Evolutionary conservation across 1,140 invertebrate genomes (phyloP).

Genomic region (Trichoplusia ni): DNA sequence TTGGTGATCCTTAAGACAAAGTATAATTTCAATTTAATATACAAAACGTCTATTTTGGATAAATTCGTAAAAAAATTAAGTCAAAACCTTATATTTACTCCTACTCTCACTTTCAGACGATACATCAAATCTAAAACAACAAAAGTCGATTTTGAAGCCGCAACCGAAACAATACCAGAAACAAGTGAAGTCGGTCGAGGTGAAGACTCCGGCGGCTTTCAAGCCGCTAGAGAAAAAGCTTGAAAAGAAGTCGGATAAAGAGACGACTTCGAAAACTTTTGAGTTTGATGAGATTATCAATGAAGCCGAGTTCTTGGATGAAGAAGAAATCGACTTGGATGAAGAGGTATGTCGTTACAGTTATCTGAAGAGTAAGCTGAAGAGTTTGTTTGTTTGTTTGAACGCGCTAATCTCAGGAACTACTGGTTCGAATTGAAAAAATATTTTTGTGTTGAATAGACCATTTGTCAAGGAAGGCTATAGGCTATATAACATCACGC

Average conservation of each 20-base stretch:
- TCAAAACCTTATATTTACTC: background rate
- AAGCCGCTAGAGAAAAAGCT: background rate
- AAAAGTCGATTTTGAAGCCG: background rate
- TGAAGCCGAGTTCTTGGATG: slow-evolving; percentile 56
- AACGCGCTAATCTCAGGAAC: too few species aligned
- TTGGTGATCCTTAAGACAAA: too few species aligned
- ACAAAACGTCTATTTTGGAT: too few species aligned
- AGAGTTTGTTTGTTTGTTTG: too few species aligned
- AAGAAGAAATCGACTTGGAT: slow-evolving; percentile 54
- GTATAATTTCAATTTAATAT: too few species aligned
- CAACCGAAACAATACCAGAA: background rate
- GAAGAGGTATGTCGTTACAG: slow-evolving; percentile 44
- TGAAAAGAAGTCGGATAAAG: background rate
- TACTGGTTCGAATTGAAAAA: too few species aligned
- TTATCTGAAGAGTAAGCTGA: too few species aligned
- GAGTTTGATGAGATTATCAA: slow-evolving; percentile 46
- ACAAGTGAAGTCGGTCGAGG: background rate
- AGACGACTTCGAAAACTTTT: background rate
- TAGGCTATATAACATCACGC: too few species aligned
- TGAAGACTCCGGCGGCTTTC: background rate
- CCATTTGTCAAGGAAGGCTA: too few species aligned
- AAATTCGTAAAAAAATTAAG: too few species aligned
- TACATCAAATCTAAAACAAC: too few species aligned
- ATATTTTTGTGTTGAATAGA: too few species aligned
- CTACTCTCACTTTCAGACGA: background rate